These are phyloP conservation scores for Pocillopora grandis DNA, from an alignment of 92 coral and sea anemone genomes.

Conservation along the genomic window DNA sequence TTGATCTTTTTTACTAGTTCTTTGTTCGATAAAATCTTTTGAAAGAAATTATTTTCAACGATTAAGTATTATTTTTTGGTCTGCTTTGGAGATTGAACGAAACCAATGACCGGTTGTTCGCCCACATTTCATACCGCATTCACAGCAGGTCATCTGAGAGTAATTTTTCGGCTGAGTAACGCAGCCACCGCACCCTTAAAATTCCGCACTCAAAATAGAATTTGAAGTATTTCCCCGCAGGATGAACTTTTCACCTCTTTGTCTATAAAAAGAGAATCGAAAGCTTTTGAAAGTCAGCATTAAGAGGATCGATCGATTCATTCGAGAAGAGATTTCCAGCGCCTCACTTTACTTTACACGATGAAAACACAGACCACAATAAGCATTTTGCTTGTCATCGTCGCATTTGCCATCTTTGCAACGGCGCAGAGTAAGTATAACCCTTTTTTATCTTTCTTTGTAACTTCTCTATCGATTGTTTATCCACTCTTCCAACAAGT, in stretches of 20 bases:
- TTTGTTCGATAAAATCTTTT: neutral
- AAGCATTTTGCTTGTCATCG: neutral
- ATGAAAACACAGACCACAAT: neutral
- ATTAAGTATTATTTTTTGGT: neutral
- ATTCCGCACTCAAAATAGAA: neutral
- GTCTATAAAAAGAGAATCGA: slow-evolving; percentile 27
- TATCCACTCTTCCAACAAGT: neutral
- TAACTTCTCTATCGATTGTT: neutral
- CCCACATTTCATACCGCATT: slow-evolving; percentile 39
- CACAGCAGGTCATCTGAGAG: slow-evolving; percentile 3
- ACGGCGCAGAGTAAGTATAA: slow-evolving; percentile 4
- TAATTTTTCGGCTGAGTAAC: neutral
- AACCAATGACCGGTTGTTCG: slow-evolving; percentile 1
- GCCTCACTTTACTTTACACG: neutral
- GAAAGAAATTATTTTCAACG: neutral
- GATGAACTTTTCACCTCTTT: neutral
- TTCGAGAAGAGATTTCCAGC: neutral
- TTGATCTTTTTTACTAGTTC: neutral
- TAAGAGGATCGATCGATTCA: neutral
- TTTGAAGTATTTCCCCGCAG: slow-evolving; percentile 18
- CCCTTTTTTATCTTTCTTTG: neutral
- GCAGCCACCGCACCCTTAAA: slow-evolving; percentile 9
- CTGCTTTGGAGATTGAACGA: neutral
- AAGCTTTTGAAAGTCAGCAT: neutral
- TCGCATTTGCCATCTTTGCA: slow-evolving; percentile 9